These are phyloP conservation scores for Poecile atricapillus DNA, from an alignment of 2,113 vertebrate genomes.

Conservation along the genomic window DNA sequence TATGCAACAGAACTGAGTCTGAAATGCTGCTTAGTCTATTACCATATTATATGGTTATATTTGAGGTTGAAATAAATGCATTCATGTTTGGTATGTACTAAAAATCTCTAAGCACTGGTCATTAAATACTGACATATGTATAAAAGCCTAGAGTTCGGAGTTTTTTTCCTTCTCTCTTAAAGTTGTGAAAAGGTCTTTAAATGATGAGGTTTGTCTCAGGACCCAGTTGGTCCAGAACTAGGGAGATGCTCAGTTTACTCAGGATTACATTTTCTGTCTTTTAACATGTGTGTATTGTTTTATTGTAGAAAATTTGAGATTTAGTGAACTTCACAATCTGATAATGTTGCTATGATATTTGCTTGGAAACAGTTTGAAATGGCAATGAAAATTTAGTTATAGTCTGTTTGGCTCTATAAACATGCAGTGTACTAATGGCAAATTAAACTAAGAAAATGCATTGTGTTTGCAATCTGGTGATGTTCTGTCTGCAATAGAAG, in stretches of 20 bases:
- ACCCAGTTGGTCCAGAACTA: not conserved
- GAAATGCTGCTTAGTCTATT: not conserved
- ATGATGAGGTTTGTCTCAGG: not conserved
- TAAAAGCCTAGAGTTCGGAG: not conserved
- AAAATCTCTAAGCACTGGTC: not conserved
- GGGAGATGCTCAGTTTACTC: not conserved
- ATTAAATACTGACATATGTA: not conserved
- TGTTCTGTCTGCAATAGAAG: not conserved
- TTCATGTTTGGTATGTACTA: not conserved
- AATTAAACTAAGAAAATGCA: constrained; percentile 36
- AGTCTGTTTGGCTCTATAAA: constrained; percentile 15
- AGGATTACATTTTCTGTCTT: not conserved
- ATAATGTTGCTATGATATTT: constrained; percentile 35
- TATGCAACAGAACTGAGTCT: not conserved
- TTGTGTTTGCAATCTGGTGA: constrained; percentile 29
- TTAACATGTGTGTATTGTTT: not conserved
- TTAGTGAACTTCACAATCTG: not conserved
- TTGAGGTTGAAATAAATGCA: not conserved
- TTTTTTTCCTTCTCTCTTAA: not conserved
- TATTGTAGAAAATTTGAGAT: not conserved
- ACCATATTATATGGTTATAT: not conserved
- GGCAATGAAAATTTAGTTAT: not conserved
- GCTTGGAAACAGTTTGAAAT: constrained; percentile 11
- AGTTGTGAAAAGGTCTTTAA: not conserved
- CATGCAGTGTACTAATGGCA: constrained; percentile 11